A percentile compares a stretch with the other conserved stretches of the same genome.
Conservation (phyloP, 1,140 invertebrate species). For the Drosophila serrata region DNA sequence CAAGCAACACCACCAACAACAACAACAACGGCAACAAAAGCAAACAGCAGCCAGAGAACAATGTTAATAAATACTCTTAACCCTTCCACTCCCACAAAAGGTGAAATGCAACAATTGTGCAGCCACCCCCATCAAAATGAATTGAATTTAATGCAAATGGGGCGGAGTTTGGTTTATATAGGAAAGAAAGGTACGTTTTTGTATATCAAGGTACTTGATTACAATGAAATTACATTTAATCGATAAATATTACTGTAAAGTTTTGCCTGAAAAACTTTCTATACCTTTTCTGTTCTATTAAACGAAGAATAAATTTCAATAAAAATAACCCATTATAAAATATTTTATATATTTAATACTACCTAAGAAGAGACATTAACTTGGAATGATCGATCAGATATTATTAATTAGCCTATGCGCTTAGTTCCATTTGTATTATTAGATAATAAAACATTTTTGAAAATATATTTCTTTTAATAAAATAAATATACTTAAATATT, state of each 20-base stretch:
- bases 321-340: too few species aligned
- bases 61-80: conserved; percentile 30
- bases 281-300: neutral
- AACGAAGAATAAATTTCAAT: neutral
- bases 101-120: conserved; percentile 32
- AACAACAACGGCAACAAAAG: neutral
- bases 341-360: too few species aligned
- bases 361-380: too few species aligned
- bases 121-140: conserved; percentile 12
- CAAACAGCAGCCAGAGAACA: conserved; percentile 24
- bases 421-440: too few species aligned
- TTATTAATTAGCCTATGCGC: too few species aligned
- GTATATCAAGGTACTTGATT: neutral
- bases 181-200: neutral
- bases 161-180: conserved; percentile 1
- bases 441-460: too few species aligned
- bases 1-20: conserved; percentile 1
- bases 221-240: too few species aligned
- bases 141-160: conserved; percentile 1
- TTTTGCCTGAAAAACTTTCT: too few species aligned
- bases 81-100: neutral
- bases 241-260: too few species aligned
- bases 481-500: too few species aligned
- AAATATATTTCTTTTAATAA: too few species aligned
- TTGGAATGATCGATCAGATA: too few species aligned